Evolutionary conservation across 2,888 invertebrate species (phyloP), one percentile per base, ranked within the genome.

Genomic region (Synanthedon vespiformis): DNA sequence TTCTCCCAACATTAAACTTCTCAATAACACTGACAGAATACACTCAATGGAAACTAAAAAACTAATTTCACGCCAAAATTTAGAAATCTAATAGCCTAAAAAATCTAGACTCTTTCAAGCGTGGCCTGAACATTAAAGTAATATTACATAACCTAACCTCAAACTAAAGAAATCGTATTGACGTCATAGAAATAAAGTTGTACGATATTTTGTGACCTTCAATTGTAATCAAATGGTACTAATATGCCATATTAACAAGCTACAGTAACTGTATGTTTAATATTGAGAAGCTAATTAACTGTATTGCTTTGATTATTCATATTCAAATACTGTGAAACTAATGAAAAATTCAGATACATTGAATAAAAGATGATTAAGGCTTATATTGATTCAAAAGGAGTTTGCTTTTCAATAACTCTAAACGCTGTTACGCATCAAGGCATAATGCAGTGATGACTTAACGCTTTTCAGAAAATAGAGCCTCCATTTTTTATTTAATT

Each of bases 121-220:
- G 34, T 34, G 3, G 34, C 34, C 8, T 14, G 44, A n/a, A 44
- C 44, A 12, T 12, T 44, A 44, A 44, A 14, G 44, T 14, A 12
- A 61, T 72, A 71, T 84, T 85, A 83, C 82, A 84, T 84, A 84
- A 85, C 77, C 70, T 77, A 77, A 81, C 77, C 77, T 76, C 72
- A 70, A 70, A 61, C 55, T 52, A 57, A 61, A 67, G 61, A 70
- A 70, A 64, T 60, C 55, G 53, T 55, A 65, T 55, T 74, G 73
- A 73, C 73, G 74, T 73, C 76, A 74, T 58, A 54, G 55, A 56
- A 60, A 6, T 58, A 52, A 58, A 53, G 51, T 57, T 57, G 52
- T 55, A 57, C 44, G 55, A 51, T 51, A 53, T 58, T 57, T 56
- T 58, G 57, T 55, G 59, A 55, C 58, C 16, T 49, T 54, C 27